Evolutionary conservation across 2,797 vertebrate genomes (phyloP), one percentile per base, ranked within the genome.

Genomic region (Vespertilio murinus): DNA sequence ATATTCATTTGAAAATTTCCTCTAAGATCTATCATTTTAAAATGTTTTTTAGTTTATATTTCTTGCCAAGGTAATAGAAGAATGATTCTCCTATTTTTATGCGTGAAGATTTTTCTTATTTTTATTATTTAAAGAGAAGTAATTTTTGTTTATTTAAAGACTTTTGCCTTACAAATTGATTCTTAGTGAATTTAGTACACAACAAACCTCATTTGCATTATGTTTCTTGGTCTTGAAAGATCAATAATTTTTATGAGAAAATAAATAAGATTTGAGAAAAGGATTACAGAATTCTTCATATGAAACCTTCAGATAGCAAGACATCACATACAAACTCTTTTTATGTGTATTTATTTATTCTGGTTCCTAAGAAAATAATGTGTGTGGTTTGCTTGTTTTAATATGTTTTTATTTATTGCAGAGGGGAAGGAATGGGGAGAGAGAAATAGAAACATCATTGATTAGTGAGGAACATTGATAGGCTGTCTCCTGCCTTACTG

Each of bases 291-390:
- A 91, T 83, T 83, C 40, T 93, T 69, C 75, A 22, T 77, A 83
- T 54, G 9, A 95, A 92, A 86, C 64, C 54, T 96, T 70, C 83
- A 92, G 52, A 93, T 84, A 75, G 61, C 13, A 93, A 91, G 14
- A 69, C 6, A 81, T 80, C 47, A 94, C 28, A 86, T 59, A 79
- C 16, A 92, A 94, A 94, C 78, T 93, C 23, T 61, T 94, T 22
- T 75, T 91, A 89, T 80, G 70, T 91, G 10, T 79, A 83, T 69
- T 73, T 33, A 35, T 78, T 87, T 33, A 73, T 77, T 23, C 14
- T 88, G 4, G 3, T 75, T 86, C 20, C n/a, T 77, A 70, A 85
- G 59, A 83, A 90, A 94, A 80, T 91, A 85, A 73, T 61, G 22
- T 8, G 12, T 61, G 59, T 30, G 59, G 9, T 54, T 56, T 56